Conservation (phyloP, 2,797 vertebrate species). For the Crypturellus tataupa region DNA sequence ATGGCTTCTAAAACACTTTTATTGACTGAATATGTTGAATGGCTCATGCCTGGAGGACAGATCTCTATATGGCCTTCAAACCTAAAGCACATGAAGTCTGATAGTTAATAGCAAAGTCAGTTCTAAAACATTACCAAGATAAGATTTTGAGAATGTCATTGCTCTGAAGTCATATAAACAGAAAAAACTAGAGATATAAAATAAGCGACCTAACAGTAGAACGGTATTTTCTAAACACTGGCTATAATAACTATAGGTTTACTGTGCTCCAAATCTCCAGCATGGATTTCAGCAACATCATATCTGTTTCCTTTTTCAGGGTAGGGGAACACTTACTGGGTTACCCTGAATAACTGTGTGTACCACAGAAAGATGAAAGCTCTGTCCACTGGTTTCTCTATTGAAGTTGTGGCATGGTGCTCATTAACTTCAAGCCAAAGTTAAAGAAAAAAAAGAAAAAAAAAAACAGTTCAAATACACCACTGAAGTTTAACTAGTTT, state of each 20-base stretch:
- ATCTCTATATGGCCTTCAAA: constrained; percentile 97
- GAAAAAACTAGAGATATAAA: not conserved
- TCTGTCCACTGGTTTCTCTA: not conserved
- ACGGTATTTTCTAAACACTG: not conserved
- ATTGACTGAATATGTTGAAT: constrained; percentile 93
- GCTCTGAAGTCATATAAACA: not conserved
- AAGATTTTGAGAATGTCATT: not conserved
- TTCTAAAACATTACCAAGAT: not conserved
- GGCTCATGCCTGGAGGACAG: constrained; percentile 93
- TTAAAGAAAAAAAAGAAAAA: not conserved
- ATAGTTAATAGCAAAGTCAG: not conserved
- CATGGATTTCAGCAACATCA: not conserved
- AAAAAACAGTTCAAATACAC: not conserved
- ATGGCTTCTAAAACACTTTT: constrained; percentile 97
- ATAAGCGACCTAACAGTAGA: not conserved
- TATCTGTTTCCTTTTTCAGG: not conserved
- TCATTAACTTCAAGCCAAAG: not conserved
- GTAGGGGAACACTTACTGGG: not conserved
- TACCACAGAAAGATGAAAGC: not conserved
- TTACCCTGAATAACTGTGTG: not conserved
- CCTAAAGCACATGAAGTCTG: constrained; percentile 71
- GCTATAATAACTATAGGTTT: not conserved
- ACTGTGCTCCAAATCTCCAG: not conserved
- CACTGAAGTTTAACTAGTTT: not conserved
- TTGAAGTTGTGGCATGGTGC: not conserved